Base-by-base conservation (phyloP, 2,888 invertebrate genomes). In the Argyresthia goedartella region DNA sequence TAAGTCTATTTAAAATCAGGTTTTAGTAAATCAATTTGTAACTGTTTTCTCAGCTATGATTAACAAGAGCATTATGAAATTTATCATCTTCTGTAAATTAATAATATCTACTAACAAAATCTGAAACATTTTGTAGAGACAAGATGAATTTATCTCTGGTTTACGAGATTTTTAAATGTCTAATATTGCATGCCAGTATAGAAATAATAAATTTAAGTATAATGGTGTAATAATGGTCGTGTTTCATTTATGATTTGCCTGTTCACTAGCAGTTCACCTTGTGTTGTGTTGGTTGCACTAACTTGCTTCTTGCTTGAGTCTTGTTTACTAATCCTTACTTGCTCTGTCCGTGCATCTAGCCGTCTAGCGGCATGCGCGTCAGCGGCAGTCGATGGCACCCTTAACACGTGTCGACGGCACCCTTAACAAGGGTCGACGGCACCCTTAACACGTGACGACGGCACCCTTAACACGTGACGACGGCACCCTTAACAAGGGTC, bases 151-250 rank as follows among this genome's bases (percentile, higher is more conserved):
- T 81, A 77, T 80, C 81, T 78, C 77, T 78, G 43, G 14, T 81
- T 79, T 78, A 75, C 71, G 76, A 73, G 71, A 69, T 76, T 81
- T 81, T 76, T 76, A 74, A 73, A 64, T 73, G 25, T 25, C 25
- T 25, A 71, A 68, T 79, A 76, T 78, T 77, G 84, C 81, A 82
- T 78, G 82, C 74, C 73, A 76, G 73, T 78, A 78, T 76, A 73
- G 74, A 77, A 48, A 72, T 73, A 85, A 82, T 85, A 85, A 85
- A 85, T 85, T 85, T 85, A 85, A 85, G 85, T 85, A 81, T 77
- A 85, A 82, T 79, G 70, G 66, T 81, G 25, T 78, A 75, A 75
- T 65, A 64, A 68, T 59, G 58, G 58, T 65, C 67, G 57, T 66
- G 81, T 85, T 85, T 85, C 60, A 81, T 84, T 85, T 76, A 47